Base-by-base conservation (phyloP, 2,113 vertebrate species). In the Polyodon spathula region DNA sequence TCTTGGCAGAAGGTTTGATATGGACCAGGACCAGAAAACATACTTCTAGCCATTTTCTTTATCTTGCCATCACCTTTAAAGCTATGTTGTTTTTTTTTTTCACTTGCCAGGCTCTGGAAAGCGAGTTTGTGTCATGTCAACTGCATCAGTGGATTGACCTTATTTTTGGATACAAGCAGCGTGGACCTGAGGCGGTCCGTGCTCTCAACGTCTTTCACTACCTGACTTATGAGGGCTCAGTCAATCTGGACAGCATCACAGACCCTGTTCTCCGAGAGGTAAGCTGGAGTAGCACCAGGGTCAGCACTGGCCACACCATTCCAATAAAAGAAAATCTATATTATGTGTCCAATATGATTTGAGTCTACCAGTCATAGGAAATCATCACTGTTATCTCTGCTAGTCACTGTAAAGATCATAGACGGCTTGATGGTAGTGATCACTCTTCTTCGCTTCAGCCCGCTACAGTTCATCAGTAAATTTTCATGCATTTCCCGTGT, bases 111-210 rank as follows among this genome's bases (percentile, higher is more conserved):
- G 95, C 94, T 67, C 80, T 98, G 82, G 96, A 99, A 84, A 99
- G 96, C 6, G 96, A 97, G 76, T 98, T 97, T 87, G 96, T 98
- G 68, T 99, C 96, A 63, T 97, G 96, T 88, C 96, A 98, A 6
- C 92, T 97, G 73, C 96, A 97, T 81, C 96, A 97, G 76, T 99
- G 96, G 96, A 94, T 99, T 72, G 96, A 99, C 83, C 94, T 99
- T 74, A 91, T 98, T 84, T 98, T 98, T 81, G 94, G 96, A 81
- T 99, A 99, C 81, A 98, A 97, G 78, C 95, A 99, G 75, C 87
- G 95, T 65, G 96, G 95, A 59, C 96, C 96, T 1, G 94, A 98
- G 84, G 95, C 96, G 0, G 90, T 90, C 58, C 91, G 95, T 5
- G 92, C 94, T 52, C 93, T 99, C 79, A 98, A 99, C 6, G 90